Percentiles rank a stretch among this genome's conserved stretches.
phyloP scores from a whole-genome alignment of 2,888 invertebrate species.

The Agonopterix alstromeriana region DNA sequence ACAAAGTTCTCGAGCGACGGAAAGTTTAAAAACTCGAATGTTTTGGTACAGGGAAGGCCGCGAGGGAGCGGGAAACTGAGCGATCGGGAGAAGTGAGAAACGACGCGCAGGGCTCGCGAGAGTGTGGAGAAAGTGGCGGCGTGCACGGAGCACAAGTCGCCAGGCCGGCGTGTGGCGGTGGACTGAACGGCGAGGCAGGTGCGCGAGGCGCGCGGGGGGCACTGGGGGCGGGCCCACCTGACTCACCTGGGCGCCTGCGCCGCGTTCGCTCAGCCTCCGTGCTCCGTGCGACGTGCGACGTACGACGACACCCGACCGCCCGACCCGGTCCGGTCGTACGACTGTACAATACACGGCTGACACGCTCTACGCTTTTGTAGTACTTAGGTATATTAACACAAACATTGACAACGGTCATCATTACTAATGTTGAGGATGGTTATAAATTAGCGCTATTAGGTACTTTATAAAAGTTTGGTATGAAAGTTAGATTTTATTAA shows the following conservation, averaged over 20 bases:
- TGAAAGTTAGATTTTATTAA: too few relatives aligned
- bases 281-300: conserved; percentile 37
- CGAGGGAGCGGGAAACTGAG: conserved; percentile 57
- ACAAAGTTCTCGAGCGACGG: conserved; percentile 42
- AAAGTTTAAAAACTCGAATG: conserved; percentile 32
- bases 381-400: not conserved
- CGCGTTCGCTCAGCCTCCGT: conserved; percentile 57
- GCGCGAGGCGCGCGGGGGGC: conserved; percentile 59
- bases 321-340: conserved; percentile 16
- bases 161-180: conserved; percentile 46
- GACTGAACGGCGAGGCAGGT: conserved; percentile 54
- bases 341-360: conserved; percentile 1
- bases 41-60: conserved; percentile 23
- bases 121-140: conserved; percentile 71
- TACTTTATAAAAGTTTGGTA: too few relatives aligned
- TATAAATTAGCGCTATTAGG: conserved; percentile 14
- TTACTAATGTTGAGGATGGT: conserved; percentile 22
- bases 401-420: conserved; percentile 13
- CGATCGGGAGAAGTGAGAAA: conserved; percentile 67
- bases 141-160: conserved; percentile 73
- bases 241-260: conserved; percentile 75
- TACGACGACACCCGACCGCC: conserved; percentile 19
- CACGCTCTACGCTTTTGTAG: conserved; percentile 1
- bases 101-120: conserved; percentile 71
- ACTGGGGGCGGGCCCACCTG: conserved; percentile 73